phyloP scores from a whole-genome alignment of 2,888 invertebrate species.

The Fragum fragum region DNA sequence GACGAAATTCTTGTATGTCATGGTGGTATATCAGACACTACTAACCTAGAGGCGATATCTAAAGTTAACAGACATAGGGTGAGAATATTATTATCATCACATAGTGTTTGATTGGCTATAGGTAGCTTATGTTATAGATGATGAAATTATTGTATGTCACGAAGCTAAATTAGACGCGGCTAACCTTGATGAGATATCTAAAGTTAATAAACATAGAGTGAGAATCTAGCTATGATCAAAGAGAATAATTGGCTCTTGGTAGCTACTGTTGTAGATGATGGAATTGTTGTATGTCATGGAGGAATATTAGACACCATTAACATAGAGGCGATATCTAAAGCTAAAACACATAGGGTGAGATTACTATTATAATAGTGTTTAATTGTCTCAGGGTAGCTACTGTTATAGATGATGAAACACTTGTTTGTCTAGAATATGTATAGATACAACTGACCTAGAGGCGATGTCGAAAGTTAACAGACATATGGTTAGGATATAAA shows the following conservation, averaged over 20 bases:
- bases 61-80: constrained; percentile 95
- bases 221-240: too few species aligned
- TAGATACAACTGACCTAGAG: constrained; percentile 93
- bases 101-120: constrained; percentile 97
- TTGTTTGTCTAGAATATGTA: constrained; percentile 97
- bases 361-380: constrained; percentile 96
- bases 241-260: too few species aligned
- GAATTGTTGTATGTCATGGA: constrained; percentile 96
- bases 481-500: constrained; percentile 90
- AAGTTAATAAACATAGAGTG: too few species aligned
- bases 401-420: constrained; percentile 95
- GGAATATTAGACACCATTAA: constrained; percentile 96
- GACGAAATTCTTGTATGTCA: constrained; percentile 96
- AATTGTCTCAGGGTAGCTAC: constrained; percentile 97
- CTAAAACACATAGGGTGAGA: constrained; percentile 91
- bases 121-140: not conserved
- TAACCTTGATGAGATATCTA: too few species aligned
- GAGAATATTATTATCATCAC: constrained; percentile 87
- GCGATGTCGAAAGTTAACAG: constrained; percentile 93
- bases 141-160: too few species aligned
- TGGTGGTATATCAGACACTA: constrained; percentile 96
- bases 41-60: constrained; percentile 92
- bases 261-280: constrained; percentile 95
- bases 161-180: too few species aligned
- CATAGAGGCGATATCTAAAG: constrained; percentile 91